Evolutionary conservation across 2,888 invertebrate species (phyloP).

Genomic region (Ophioninae sp.): DNA sequence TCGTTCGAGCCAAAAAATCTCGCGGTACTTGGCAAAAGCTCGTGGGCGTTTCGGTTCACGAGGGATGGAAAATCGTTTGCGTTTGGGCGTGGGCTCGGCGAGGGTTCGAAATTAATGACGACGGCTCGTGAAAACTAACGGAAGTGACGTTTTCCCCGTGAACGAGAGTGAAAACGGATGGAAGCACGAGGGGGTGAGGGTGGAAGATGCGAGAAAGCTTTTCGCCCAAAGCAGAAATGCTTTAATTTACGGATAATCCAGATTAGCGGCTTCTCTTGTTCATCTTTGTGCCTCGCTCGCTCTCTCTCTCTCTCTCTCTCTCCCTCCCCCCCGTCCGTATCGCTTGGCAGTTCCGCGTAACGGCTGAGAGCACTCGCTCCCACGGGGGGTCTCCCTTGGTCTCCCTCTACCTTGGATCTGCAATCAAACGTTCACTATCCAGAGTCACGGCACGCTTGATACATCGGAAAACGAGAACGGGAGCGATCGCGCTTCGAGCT

Average conservation of each 20-base stretch:
- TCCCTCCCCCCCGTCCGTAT: neutral
- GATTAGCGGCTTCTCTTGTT: conserved; percentile 55
- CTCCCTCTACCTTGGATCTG: neutral
- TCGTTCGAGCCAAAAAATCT: too few species aligned
- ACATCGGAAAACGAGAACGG: too few species aligned
- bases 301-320: neutral
- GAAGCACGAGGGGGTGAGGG: neutral
- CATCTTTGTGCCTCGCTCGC: conserved; percentile 17
- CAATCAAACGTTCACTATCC: neutral
- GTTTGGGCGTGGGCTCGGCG: neutral
- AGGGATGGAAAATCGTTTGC: neutral
- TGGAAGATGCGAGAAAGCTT: conserved; percentile 48
- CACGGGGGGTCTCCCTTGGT: neutral
- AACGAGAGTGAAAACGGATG: neutral
- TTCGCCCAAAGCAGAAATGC: conserved; percentile 35
- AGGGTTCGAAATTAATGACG: too few species aligned
- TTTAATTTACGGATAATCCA: conserved; percentile 58
- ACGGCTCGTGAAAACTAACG: too few species aligned
- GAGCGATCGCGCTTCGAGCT: too few species aligned
- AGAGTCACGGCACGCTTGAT: too few species aligned
- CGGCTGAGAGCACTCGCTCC: too few species aligned
- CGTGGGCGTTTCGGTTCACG: neutral
- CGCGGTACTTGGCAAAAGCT: too few species aligned
- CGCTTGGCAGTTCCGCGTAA: too few species aligned
- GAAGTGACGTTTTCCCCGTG: neutral